Conservation (phyloP, 1,140 invertebrate genomes). For the Yoshiicerus persimilis region DNA sequence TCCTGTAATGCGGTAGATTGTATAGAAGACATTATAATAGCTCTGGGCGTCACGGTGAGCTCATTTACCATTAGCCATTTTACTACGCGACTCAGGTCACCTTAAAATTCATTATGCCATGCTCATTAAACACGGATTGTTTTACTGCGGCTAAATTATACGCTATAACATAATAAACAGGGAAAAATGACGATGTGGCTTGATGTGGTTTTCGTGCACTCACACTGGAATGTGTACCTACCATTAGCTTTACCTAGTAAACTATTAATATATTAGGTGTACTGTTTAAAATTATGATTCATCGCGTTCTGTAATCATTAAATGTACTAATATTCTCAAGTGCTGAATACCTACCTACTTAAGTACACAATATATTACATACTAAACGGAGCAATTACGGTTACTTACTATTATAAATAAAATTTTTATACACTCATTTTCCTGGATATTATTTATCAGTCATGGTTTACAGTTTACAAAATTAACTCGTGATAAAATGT, state of each 20-base stretch:
- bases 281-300: no score
- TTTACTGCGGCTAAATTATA: not conserved
- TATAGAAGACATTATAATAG: conserved; percentile 7
- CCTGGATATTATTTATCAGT: not conserved
- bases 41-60: conserved; percentile 12
- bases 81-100: conserved; percentile 4
- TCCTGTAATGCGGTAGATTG: conserved; percentile 16
- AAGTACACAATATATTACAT: not conserved
- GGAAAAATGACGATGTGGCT: not conserved
- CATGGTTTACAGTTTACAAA: not conserved
- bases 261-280: not conserved
- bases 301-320: not conserved
- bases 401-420: not conserved
- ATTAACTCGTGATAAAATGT: no score
- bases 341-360: not conserved
- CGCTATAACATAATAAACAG: not conserved
- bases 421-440: not conserved
- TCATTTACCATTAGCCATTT: conserved; percentile 14
- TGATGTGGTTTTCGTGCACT: not conserved
- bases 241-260: not conserved
- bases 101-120: conserved; percentile 21
- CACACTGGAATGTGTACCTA: not conserved
- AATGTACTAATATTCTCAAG: not conserved
- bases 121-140: not conserved
- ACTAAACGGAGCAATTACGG: not conserved